A percentile compares a stretch with the other conserved stretches of the same genome.
These are phyloP conservation scores for Vidua macroura DNA, from an alignment of 2,113 vertebrate species.

Conservation along the genomic window DNA sequence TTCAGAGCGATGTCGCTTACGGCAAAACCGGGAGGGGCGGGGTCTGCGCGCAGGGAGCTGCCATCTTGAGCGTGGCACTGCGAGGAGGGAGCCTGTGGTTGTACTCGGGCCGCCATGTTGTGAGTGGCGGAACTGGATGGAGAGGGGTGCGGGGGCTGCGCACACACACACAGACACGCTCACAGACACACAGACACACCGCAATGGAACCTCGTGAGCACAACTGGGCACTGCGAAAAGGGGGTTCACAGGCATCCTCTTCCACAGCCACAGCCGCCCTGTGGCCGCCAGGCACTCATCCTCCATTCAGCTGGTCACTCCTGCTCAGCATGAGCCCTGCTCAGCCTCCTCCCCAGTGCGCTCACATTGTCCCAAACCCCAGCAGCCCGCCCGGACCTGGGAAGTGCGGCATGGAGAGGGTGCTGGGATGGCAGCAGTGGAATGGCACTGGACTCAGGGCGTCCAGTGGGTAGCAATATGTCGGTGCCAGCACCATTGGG, in stretches of 20 bases:
- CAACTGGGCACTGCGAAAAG: not conserved
- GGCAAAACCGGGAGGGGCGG: not conserved
- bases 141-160: too few species aligned
- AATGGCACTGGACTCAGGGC: fast-evolving
- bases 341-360: not conserved
- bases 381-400: too few species aligned
- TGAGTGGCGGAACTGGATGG: constrained; percentile 19
- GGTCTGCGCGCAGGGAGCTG: not conserved
- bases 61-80: constrained; percentile 62
- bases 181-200: not conserved
- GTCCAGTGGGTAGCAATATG: fast-evolving
- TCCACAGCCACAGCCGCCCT: not conserved
- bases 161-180: not conserved
- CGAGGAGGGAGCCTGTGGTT: fast-evolving
- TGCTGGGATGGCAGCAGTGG: fast-evolving
- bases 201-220: not conserved
- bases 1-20: not conserved
- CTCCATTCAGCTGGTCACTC: not conserved
- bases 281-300: not conserved
- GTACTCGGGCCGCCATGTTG: not conserved
- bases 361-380: not conserved
- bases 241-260: not conserved
- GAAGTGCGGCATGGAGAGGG: too few species aligned
- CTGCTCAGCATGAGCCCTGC: fast-evolving
- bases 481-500: fast-evolving